Evolutionary conservation across 2,888 invertebrate genomes (phyloP).

Genomic region (Listrodromus nycthemerus): DNA sequence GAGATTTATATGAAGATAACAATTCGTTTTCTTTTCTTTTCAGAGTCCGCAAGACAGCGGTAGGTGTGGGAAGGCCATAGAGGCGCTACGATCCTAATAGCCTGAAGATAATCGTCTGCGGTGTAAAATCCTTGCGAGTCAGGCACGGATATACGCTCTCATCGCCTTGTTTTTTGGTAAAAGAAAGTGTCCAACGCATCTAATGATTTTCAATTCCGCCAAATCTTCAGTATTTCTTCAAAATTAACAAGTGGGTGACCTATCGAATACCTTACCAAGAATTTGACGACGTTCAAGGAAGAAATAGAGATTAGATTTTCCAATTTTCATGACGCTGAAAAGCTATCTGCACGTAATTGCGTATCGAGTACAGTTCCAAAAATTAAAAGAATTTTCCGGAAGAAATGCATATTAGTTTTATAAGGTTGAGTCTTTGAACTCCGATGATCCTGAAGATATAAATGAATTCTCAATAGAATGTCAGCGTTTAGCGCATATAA

Average conservation of each 20-base stretch:
- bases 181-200: too few species aligned
- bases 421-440: background rate
- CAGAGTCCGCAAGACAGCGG: background rate
- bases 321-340: too few species aligned
- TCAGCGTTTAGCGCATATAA: too few species aligned
- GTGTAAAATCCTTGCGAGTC: background rate
- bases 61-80: background rate
- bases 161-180: too few species aligned
- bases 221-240: background rate
- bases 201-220: too few species aligned
- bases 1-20: background rate
- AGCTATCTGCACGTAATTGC: too few species aligned
- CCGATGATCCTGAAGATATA: background rate
- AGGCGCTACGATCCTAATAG: conserved; percentile 4
- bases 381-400: background rate
- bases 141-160: too few species aligned
- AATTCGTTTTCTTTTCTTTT: background rate
- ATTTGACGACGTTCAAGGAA: background rate
- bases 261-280: background rate
- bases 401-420: background rate
- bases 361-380: background rate
- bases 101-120: background rate
- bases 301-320: too few species aligned
- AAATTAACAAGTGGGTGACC: background rate
- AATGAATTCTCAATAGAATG: too few species aligned